phyloP scores from a whole-genome alignment of 2,113 vertebrate species.

The Alouatta palliata region DNA sequence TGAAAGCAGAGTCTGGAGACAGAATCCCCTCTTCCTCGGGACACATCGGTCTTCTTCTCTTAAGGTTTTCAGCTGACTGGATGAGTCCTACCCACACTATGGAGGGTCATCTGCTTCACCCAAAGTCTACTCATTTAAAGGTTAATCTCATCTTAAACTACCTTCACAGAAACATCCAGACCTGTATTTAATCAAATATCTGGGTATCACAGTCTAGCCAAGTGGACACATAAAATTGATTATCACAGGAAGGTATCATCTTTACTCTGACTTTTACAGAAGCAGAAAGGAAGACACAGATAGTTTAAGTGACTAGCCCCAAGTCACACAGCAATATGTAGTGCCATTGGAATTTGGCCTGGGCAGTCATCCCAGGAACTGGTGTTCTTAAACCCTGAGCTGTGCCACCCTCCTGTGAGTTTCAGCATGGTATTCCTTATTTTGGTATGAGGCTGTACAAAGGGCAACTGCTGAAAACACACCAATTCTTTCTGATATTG shows the following conservation, averaged over 20 bases:
- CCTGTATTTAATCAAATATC: neutral
- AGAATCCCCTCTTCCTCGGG: neutral
- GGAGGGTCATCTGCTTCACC: neutral
- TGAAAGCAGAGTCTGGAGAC: neutral
- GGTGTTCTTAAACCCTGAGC: neutral
- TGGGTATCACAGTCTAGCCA: fast-evolving
- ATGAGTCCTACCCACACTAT: neutral
- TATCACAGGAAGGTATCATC: neutral
- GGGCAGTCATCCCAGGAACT: neutral
- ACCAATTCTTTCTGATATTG: neutral
- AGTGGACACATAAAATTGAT: neutral
- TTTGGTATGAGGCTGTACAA: neutral
- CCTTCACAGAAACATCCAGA: neutral
- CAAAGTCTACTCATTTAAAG: neutral
- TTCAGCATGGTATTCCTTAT: fast-evolving
- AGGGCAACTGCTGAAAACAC: too few species aligned
- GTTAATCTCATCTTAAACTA: neutral
- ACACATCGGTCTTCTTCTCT: neutral
- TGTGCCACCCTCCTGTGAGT: neutral
- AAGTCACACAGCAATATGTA: neutral
- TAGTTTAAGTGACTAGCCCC: neutral
- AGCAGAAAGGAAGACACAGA: neutral
- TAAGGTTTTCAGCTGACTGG: neutral
- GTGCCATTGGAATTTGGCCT: neutral
- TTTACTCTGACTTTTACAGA: neutral